Base-by-base conservation (phyloP, 2,797 vertebrate genomes). In the Enteromius paludinosus region DNA sequence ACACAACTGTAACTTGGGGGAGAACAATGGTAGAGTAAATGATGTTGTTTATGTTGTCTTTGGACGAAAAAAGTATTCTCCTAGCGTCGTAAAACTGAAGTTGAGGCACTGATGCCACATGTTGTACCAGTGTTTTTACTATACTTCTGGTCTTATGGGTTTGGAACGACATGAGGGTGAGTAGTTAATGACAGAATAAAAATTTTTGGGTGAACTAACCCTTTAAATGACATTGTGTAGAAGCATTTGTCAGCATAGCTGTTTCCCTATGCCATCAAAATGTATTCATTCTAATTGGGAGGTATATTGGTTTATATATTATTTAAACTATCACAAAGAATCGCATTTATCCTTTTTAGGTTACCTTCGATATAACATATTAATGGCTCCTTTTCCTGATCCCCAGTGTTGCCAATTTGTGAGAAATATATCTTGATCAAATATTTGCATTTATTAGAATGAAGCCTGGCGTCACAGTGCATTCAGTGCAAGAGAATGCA, bases 241-340 rank as follows among this genome's bases (percentile, higher is more conserved):
- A 66, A 41, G 10, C 10, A 14, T 35, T 38, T 66, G 18, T 38
- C 66, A 25, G 41, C 66, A 69, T 17, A 69, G 25, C 41, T 70
- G 23, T 28, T 70, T 3, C 3, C n/a, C 45, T 54, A 84, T 83
- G 45, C 73, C 52, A 78, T 75, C 61, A 18, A 83, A 84, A 45
- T 41, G 38, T 10, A 43, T 43, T 43, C 10, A 43, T 28, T 45
- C 1, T 3, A 45, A 45, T 10, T 69, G 66, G 23, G 79, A 64
- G 25, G 54, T 35, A 38, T 38, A 79, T 86, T 82, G 84, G 35
- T 59, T 76, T 81, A 68, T 84, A 73, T 72, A 80, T 85, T 78
- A 65, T 77, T 18, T 83, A 12, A 49, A 78, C 68, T 54, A 20
- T 20, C 33, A 41, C 33, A 41, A 0, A 59, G 33, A 59, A 9